Percentiles rank a stretch among this genome's conserved stretches.
These are phyloP conservation scores for Scaptodrosophila latifasciaeformis DNA, from an alignment of 2,888 invertebrate species.

Conservation along the genomic window DNA sequence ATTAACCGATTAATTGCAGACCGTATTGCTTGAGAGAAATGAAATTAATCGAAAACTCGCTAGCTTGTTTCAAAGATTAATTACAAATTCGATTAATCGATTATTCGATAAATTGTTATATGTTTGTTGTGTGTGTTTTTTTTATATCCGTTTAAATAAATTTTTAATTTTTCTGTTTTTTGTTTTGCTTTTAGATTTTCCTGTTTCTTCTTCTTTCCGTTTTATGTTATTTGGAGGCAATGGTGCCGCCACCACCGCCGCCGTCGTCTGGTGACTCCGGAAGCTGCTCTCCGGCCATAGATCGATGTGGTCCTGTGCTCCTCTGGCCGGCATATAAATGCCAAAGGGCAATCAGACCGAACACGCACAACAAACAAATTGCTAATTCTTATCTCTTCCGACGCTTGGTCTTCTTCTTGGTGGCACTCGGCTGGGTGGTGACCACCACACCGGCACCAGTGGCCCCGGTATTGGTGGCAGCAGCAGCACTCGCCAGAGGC, in stretches of 20 bases:
- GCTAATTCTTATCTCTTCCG: constrained; percentile 76
- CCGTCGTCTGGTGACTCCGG: too few relatives aligned
- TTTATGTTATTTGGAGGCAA: too few relatives aligned
- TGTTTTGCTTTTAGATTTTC: background rate
- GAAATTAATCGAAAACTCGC: too few relatives aligned
- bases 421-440: constrained; percentile 53
- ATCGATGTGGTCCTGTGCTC: constrained; percentile 11
- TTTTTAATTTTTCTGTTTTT: constrained; percentile 11
- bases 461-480: constrained; percentile 13
- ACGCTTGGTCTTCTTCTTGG: constrained; percentile 75
- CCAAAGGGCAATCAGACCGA: constrained; percentile 72
- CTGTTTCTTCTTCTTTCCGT: background rate
- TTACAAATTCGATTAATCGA: too few relatives aligned
- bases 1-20: too few relatives aligned
- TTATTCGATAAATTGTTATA: too few relatives aligned
- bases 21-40: too few relatives aligned
- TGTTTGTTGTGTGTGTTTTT: too few relatives aligned
- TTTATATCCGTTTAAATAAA: background rate
- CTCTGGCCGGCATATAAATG: constrained; percentile 67
- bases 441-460: constrained; percentile 23
- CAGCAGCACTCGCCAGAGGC: background rate
- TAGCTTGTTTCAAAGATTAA: too few relatives aligned
- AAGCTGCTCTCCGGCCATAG: too few relatives aligned
- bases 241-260: background rate
- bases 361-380: constrained; percentile 75